Conservation (phyloP, 2,888 invertebrate species). For the Thumatha senex region DNA sequence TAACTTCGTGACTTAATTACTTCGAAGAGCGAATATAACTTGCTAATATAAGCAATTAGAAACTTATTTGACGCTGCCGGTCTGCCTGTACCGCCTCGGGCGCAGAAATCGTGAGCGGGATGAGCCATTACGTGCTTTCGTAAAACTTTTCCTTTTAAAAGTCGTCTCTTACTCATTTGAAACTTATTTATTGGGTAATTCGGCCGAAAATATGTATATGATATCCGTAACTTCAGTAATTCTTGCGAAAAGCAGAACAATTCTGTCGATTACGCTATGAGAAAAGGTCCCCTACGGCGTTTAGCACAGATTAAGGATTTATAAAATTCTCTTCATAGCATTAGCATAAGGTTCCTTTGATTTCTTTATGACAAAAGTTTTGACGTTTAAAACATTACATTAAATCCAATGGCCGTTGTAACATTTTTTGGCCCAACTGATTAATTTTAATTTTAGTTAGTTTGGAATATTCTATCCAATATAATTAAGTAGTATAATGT, state of each 20-base stretch:
- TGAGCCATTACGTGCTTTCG: constrained; percentile 81
- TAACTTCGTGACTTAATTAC: constrained; percentile 78
- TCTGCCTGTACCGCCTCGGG: constrained; percentile 78
- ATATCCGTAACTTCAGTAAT: constrained; percentile 76
- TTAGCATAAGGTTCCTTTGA: constrained; percentile 29
- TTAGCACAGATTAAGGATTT: constrained; percentile 51
- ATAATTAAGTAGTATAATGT: too few species aligned
- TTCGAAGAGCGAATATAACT: constrained; percentile 79
- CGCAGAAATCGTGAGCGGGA: constrained; percentile 78
- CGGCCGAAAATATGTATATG: constrained; percentile 77
- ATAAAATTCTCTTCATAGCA: constrained; percentile 42
- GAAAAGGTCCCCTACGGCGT: constrained; percentile 64
- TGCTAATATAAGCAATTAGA: constrained; percentile 84
- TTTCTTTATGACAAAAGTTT: constrained; percentile 28
- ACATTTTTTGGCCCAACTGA: too few species aligned
- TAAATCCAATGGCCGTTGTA: too few species aligned
- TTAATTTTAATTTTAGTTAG: too few species aligned
- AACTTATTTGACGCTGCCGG: constrained; percentile 82
- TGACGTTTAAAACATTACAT: constrained; percentile 14
- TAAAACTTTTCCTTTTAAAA: constrained; percentile 82
- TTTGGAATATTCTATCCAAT: too few species aligned
- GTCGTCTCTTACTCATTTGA: constrained; percentile 79
- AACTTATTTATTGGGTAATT: constrained; percentile 82
- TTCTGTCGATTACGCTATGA: constrained; percentile 66
- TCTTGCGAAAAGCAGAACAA: constrained; percentile 65